Base-by-base conservation (phyloP, 2,113 vertebrate genomes). In the Poicephalus gulielmi region DNA sequence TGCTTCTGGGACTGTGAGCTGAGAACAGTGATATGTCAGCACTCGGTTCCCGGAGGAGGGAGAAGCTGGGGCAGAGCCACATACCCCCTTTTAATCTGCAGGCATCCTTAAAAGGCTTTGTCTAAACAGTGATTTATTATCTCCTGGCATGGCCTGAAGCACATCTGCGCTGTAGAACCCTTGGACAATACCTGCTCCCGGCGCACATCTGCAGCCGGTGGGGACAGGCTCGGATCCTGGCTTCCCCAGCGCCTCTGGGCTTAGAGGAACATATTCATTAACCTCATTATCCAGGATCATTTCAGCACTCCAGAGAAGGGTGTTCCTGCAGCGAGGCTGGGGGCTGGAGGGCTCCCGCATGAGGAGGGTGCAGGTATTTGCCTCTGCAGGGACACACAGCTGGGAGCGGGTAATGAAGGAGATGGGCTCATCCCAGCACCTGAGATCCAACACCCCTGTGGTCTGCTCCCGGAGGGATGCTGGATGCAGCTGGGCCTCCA, bases 21-120 rank as follows among this genome's bases (percentile, higher is more conserved):
- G 92, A 69, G 94, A 78, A 50, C 17, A 33, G 92, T 24, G 67
- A 97, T 97, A 97, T 97, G 94, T 97, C 97, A 96, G 87, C 90
- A 41, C 31, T 92, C 24, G 1, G 37, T 68, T 81, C 69, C 22
- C 2, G 59, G 66, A 19, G 39, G 69, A 77, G 44, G 44, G 76
- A 66, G 60, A 55, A 55, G 81, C 24, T n/a, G 62, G 49, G 69
- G 46, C 46, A 82, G 53, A 78, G 79, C 59, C 77, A 27, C 96
- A 50, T 90, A 80, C 24, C 53, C 69, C 50, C 35, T 83, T 93
- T 81, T 60, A 22, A 41, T 95, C 92, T 28, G 75, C 79, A 82
- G 90, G 62, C 87, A 90, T 89, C 87, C 95, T 73, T 80, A 91
- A 90, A 95, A 92, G 78, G 89, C 81, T 93, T 83, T 91, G 78